These are phyloP conservation scores for Pyrrhia umbra DNA, from an alignment of 2,888 invertebrate species.

Conservation along the genomic window DNA sequence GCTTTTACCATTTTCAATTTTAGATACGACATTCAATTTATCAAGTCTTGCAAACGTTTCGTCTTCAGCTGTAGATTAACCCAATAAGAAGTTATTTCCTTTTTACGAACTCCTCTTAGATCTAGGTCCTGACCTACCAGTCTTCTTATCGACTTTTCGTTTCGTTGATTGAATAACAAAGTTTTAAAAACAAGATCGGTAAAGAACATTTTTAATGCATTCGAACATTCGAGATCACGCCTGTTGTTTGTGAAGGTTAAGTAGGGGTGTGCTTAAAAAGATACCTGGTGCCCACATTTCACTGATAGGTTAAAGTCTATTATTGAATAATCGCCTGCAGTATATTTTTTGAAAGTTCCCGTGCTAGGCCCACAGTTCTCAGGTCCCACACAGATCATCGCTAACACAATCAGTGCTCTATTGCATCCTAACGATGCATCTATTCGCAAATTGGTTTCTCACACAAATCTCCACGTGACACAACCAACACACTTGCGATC, in stretches of 20 bases:
- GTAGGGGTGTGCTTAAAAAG: neutral
- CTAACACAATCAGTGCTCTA: slow-evolving; percentile 20
- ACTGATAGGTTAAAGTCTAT: no score
- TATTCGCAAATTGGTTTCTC: slow-evolving; percentile 53
- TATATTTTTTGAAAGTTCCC: no score
- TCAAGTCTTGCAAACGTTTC: slow-evolving; percentile 38
- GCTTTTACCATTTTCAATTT: slow-evolving; percentile 32
- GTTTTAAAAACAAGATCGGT: slow-evolving; percentile 10
- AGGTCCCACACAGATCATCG: slow-evolving; percentile 31
- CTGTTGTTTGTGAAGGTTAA: neutral
- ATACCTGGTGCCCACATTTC: no score
- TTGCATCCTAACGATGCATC: slow-evolving; percentile 30
- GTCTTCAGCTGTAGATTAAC: slow-evolving; percentile 33
- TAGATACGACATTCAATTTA: slow-evolving; percentile 44
- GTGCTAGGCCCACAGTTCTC: no score
- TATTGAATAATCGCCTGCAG: no score
- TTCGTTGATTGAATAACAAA: slow-evolving; percentile 19
- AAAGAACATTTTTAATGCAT: neutral
- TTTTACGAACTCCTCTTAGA: slow-evolving; percentile 27
- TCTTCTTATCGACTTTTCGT: slow-evolving; percentile 45
- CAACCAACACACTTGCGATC: slow-evolving; percentile 17
- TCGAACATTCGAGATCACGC: neutral
- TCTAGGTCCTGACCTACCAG: slow-evolving; percentile 37
- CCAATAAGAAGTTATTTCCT: slow-evolving; percentile 37
- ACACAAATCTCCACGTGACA: slow-evolving; percentile 38